A percentile compares a stretch with the other conserved stretches of the same genome.
phyloP scores from a whole-genome alignment of 1,140 invertebrate genomes.

The Galleria mellonella region DNA sequence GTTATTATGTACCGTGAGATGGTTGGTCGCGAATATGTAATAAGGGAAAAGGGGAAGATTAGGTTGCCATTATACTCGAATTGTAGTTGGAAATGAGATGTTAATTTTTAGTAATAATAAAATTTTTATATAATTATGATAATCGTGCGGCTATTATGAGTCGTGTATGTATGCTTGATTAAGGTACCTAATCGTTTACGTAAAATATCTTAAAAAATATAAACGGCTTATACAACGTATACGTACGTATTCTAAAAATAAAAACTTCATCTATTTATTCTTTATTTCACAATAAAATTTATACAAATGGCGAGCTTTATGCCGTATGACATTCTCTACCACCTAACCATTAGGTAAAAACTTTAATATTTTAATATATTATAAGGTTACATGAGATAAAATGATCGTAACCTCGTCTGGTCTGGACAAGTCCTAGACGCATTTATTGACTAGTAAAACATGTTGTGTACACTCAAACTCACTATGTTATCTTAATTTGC shows the following conservation, averaged over 20 bases:
- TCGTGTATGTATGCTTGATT: no score
- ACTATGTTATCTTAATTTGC: conserved; percentile 49
- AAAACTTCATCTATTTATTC: no score
- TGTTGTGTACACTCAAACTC: conserved; percentile 17
- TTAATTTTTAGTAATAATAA: conserved; percentile 24
- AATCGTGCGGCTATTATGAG: background rate
- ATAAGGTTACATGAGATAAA: no score
- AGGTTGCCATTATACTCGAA: conserved; percentile 29
- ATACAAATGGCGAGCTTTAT: no score
- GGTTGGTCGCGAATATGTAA: conserved; percentile 47
- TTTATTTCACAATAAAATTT: no score
- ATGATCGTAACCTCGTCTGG: conserved; percentile 3
- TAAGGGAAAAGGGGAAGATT: conserved; percentile 31
- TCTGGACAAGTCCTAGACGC: conserved; percentile 29
- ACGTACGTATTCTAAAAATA: no score
- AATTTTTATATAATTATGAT: background rate
- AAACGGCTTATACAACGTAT: no score
- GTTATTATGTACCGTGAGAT: conserved; percentile 38
- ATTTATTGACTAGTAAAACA: conserved; percentile 26
- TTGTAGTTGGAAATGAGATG: conserved; percentile 27
- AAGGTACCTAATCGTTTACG: no score
- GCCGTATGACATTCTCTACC: no score
- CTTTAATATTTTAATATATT: no score
- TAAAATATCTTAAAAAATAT: no score
- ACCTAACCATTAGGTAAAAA: no score